Evolutionary conservation across 1,140 invertebrate genomes (phyloP).

Genomic region (Pogonomyrmex californicus): DNA sequence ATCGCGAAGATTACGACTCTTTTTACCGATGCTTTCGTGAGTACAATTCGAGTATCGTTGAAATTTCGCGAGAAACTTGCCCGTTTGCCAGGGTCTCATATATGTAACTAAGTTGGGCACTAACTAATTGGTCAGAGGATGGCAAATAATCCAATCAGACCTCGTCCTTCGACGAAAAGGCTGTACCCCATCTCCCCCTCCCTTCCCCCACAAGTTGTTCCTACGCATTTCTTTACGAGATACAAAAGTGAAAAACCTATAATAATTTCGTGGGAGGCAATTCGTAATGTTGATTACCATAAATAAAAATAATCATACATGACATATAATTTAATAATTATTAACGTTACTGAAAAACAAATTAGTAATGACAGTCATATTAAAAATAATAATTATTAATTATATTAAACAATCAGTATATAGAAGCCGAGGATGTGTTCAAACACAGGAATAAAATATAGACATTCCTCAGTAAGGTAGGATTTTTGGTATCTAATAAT

Average conservation of each 20-base stretch:
- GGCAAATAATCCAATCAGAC: constrained; percentile 80
- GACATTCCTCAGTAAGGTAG: too few species aligned
- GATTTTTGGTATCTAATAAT: too few species aligned
- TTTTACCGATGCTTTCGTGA: constrained; percentile 41
- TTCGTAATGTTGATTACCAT: neutral
- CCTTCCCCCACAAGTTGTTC: constrained; percentile 17
- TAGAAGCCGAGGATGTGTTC: too few species aligned
- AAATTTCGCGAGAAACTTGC: constrained; percentile 61
- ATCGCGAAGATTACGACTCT: constrained; percentile 61
- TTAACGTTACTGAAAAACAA: neutral
- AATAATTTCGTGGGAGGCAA: neutral
- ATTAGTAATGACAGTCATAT: neutral
- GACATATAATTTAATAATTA: neutral
- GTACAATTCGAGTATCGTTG: constrained; percentile 65
- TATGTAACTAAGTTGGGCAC: constrained; percentile 34
- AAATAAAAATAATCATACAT: neutral
- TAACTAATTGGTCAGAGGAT: constrained; percentile 41
- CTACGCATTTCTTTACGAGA: constrained; percentile 60
- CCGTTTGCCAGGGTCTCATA: neutral
- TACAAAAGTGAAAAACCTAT: neutral
- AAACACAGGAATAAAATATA: too few species aligned
- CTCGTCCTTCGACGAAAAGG: constrained; percentile 40
- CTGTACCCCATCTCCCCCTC: neutral
- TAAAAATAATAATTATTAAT: neutral
- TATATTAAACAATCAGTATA: neutral